phyloP scores from a whole-genome alignment of 2,797 vertebrate genomes.

The Phylloscopus collybita region DNA sequence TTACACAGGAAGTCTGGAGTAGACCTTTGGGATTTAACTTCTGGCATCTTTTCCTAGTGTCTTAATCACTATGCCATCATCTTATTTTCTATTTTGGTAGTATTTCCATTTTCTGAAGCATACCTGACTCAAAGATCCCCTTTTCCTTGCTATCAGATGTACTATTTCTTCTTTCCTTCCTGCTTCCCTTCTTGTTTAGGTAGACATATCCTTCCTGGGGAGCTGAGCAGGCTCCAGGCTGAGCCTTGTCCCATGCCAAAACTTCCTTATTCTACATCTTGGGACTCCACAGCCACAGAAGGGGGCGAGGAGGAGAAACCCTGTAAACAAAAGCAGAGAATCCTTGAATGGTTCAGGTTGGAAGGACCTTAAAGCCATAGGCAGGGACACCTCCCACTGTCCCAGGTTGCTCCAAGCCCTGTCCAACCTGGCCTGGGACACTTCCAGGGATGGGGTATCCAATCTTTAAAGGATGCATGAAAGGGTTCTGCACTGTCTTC shows the following conservation, averaged over 20 bases:
- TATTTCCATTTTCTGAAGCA: background rate
- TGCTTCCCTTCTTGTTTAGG: conserved; percentile 55
- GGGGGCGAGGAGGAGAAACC: background rate
- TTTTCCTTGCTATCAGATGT: conserved; percentile 10
- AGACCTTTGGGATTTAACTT: conserved; percentile 10
- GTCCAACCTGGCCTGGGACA: background rate
- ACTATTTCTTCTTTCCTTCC: conserved; percentile 57
- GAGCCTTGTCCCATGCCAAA: background rate
- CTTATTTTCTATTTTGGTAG: background rate
- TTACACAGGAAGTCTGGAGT: conserved; percentile 38
- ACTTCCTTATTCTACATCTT: background rate
- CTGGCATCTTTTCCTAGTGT: background rate
- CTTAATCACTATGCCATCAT: background rate
- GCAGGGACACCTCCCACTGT: background rate
- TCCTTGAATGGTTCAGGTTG: background rate
- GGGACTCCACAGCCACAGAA: background rate
- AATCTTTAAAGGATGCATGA: background rate
- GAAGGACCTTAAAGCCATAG: background rate
- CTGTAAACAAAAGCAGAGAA: background rate
- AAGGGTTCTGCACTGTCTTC: background rate
- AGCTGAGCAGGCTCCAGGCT: conserved; percentile 38
- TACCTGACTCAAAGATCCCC: conserved; percentile 25
- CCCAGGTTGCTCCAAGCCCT: background rate
- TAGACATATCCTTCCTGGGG: conserved; percentile 57
- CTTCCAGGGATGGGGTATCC: background rate